Conservation (phyloP, 92 coral and sea anemone species). For the Pocillopora grandis region DNA sequence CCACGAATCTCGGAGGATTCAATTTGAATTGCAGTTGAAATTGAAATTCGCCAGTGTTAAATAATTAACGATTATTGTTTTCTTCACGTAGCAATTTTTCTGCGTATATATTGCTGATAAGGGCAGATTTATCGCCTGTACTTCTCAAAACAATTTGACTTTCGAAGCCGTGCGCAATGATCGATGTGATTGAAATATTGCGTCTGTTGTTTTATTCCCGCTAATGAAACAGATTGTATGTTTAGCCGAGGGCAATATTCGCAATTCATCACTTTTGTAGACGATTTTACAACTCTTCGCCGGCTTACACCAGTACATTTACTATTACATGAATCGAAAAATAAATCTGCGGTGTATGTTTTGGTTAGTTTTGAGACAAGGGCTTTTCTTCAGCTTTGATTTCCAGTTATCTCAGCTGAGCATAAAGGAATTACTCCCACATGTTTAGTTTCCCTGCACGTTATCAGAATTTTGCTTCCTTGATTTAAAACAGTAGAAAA, state of each 20-base stretch:
- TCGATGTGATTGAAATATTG: neutral
- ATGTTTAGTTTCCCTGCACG: no score
- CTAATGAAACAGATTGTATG: neutral
- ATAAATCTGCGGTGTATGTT: neutral
- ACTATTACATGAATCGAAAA: neutral
- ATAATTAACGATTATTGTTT: constrained; percentile 35
- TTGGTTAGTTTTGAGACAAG: neutral
- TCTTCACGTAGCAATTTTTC: neutral
- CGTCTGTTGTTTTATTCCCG: neutral
- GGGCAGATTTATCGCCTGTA: neutral
- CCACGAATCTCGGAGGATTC: neutral
- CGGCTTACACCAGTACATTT: neutral
- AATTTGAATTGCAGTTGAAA: neutral
- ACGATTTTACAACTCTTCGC: no score
- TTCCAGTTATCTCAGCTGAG: neutral
- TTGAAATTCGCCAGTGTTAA: constrained; percentile 21
- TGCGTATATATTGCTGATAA: constrained; percentile 6
- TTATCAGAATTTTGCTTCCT: no score
- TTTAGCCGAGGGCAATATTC: neutral
- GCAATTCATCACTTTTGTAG: no score
- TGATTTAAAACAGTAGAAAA: no score
- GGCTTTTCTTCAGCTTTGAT: neutral
- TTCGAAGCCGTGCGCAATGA: neutral
- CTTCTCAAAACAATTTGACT: neutral
- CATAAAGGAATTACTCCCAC: neutral